phyloP scores from a whole-genome alignment of 2,113 vertebrate species.

The Syrmaticus mikado region DNA sequence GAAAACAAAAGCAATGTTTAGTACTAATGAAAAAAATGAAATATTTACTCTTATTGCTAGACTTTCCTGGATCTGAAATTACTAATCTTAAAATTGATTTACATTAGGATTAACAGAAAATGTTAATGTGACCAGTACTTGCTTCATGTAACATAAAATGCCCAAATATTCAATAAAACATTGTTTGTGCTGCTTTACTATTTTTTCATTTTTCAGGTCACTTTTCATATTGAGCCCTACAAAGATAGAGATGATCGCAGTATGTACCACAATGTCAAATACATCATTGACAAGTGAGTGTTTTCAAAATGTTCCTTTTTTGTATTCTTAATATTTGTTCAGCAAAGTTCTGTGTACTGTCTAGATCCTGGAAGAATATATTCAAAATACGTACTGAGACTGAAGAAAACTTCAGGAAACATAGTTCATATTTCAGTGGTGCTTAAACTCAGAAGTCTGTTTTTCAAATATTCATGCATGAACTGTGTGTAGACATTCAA shows the following conservation, averaged over 20 bases:
- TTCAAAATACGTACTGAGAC: background rate
- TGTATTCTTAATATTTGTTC: background rate
- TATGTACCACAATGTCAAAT: constrained; percentile 91
- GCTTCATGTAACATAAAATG: fast-evolving
- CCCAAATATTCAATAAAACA: background rate
- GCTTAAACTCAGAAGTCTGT: background rate
- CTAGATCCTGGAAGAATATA: background rate
- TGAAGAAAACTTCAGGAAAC: background rate
- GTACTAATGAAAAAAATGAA: background rate
- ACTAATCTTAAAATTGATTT: background rate
- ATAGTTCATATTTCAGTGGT: background rate
- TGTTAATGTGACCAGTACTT: background rate
- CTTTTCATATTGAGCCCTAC: constrained; percentile 97
- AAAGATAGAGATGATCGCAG: constrained; percentile 90
- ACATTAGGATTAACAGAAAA: background rate
- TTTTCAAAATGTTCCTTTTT: background rate
- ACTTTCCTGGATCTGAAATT: background rate
- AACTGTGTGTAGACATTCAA: background rate
- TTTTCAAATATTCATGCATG: background rate
- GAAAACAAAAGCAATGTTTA: background rate
- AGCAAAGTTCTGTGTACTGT: background rate
- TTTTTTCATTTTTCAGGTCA: constrained; percentile 80
- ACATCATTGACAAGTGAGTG: constrained; percentile 94
- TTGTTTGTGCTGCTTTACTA: background rate
- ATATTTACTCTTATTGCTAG: background rate